These are phyloP conservation scores for Prionailurus viverrinus DNA, from an alignment of 2,113 vertebrate species.

Conservation along the genomic window DNA sequence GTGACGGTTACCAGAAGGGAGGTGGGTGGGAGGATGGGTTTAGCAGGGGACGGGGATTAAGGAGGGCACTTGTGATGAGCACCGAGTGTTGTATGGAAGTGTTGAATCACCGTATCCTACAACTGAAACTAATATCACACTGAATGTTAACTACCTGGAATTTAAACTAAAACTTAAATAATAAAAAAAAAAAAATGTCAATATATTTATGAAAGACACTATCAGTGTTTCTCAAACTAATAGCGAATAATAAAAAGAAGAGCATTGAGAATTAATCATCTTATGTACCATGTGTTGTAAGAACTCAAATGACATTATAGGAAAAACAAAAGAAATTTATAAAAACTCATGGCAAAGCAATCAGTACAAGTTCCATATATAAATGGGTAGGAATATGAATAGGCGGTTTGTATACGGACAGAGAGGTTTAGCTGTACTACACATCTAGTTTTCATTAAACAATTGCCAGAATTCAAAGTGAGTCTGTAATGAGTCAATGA, in stretches of 20 bases:
- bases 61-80: too few relatives aligned
- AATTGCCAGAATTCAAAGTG: neutral
- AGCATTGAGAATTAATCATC: neutral
- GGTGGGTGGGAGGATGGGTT: too few relatives aligned
- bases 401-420: neutral
- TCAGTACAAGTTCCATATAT: neutral
- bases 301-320: neutral
- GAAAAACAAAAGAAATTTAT: neutral
- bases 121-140: too few relatives aligned
- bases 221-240: neutral
- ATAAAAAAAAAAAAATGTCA: neutral
- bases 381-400: neutral
- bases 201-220: neutral
- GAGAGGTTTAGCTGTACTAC: neutral
- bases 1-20: too few relatives aligned
- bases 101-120: too few relatives aligned
- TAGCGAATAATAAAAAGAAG: neutral
- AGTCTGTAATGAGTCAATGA: neutral
- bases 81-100: too few relatives aligned
- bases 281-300: neutral
- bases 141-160: neutral
- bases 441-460: neutral
- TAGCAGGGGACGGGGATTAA: too few relatives aligned
- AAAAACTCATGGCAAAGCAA: neutral
- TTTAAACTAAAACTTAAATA: neutral